These are phyloP conservation scores for Patella ulyssiponensis DNA, from an alignment of 2,888 invertebrate genomes.

Conservation along the genomic window DNA sequence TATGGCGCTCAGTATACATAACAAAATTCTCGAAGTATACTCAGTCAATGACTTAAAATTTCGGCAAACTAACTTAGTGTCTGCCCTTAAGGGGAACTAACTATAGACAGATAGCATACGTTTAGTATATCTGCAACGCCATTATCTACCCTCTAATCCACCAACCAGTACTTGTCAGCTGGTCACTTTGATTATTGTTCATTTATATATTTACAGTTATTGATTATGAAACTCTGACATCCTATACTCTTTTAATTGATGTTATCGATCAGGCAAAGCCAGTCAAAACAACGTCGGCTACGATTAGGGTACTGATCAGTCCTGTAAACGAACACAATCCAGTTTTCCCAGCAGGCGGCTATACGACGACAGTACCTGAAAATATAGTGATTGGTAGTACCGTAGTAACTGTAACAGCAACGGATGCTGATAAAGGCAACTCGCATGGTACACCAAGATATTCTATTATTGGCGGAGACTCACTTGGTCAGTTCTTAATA, in stretches of 20 bases:
- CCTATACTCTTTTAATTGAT: constrained; percentile 37
- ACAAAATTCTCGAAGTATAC: too few species aligned
- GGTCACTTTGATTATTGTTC: too few species aligned
- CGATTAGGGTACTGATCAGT: constrained; percentile 36
- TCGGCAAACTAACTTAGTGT: too few species aligned
- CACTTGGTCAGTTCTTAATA: not conserved
- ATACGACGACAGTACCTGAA: constrained; percentile 39
- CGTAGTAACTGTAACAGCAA: constrained; percentile 1
- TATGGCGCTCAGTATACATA: too few species aligned
- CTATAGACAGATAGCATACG: too few species aligned
- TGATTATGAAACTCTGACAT: constrained; percentile 41
- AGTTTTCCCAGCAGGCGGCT: constrained; percentile 16
- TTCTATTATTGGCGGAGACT: constrained; percentile 13
- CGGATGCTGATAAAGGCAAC: constrained; percentile 10
- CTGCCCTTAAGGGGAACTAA: too few species aligned
- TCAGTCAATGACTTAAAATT: too few species aligned
- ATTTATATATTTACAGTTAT: constrained; percentile 25
- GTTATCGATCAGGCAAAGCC: constrained; percentile 76
- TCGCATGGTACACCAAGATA: constrained; percentile 17
- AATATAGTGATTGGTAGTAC: constrained; percentile 10
- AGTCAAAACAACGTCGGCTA: constrained; percentile 31
- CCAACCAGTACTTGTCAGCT: too few species aligned
- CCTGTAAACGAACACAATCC: constrained; percentile 52
- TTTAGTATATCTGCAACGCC: too few species aligned
- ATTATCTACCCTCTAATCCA: too few species aligned